Evolutionary conservation across 2,797 vertebrate genomes (phyloP).

Genomic region (Periparus ater): DNA sequence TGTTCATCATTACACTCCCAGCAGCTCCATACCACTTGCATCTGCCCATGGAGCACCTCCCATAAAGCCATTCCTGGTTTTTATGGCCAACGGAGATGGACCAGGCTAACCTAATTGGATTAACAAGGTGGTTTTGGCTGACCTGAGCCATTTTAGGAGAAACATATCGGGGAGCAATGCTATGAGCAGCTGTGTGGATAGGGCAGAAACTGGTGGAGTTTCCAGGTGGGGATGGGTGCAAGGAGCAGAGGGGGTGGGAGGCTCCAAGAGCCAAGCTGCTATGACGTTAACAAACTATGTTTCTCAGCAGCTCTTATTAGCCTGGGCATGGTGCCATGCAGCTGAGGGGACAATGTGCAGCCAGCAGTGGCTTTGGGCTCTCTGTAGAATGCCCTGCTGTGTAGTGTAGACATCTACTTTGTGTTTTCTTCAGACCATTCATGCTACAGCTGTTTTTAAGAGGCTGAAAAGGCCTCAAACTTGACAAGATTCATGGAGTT

Average conservation of each 20-base stretch:
- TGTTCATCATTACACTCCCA: neutral
- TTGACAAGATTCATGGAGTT: neutral
- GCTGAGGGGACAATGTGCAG: slow-evolving; percentile 15
- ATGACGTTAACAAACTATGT: neutral
- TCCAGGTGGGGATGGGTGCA: neutral
- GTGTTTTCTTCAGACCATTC: neutral
- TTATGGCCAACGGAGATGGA: neutral
- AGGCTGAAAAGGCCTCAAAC: neutral
- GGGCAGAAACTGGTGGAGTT: neutral
- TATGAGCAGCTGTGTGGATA: neutral
- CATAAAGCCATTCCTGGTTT: neutral
- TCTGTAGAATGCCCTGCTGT: neutral
- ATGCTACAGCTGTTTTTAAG: neutral
- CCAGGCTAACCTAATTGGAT: neutral
- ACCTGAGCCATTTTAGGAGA: neutral
- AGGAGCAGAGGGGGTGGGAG: neutral
- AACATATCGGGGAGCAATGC: neutral
- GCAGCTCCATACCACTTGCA: neutral
- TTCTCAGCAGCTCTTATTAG: neutral
- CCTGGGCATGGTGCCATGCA: slow-evolving; percentile 35
- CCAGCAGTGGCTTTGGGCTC: neutral
- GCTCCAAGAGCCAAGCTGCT: neutral
- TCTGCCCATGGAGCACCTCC: neutral
- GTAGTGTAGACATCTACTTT: neutral
- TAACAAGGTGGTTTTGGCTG: neutral